Base-by-base conservation (phyloP, 2,888 invertebrate species). In the Drosophila leonis region DNA sequence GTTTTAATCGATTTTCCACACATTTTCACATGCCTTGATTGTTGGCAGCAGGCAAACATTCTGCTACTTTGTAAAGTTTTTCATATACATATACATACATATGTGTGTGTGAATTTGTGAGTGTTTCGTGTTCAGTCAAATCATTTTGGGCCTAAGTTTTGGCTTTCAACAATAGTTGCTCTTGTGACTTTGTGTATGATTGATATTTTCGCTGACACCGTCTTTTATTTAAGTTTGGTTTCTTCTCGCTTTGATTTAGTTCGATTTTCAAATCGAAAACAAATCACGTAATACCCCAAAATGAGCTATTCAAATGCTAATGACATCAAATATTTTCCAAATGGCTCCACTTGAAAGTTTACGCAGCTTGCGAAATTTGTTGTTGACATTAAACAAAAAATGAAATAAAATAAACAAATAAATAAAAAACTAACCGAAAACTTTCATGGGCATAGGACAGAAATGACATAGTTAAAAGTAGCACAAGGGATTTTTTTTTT, bases 1-100 rank as follows among this genome's bases (percentile, higher is more conserved):
- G 48, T 57, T 77, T 72, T 70, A 82, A 83, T 86, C 83, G 83
- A 83, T 83, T 83, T 83, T 83, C 72, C 83, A 72, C 83, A 84
- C 70, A 77, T 69, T 84, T 84, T 65, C 56, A 54, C 66, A 48
- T 61, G 79, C 72, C 66, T 67, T 62, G 68, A 72, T 75, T 72
- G 66, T 63, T 59, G 65, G 49, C 69, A 76, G 46, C 69, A 72
- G 35, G 55, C 61, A 73, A 73, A 73, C 69, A 76, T 76, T 76
- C 54, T 62, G 59, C 27, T 65, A 65, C 54, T 73, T 68, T 46
- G 49, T 46, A 51, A 76, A 76, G 65, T 76, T 83, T 60, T 70
- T 56, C 52, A 24, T 24, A 24, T 24, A 24, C n/a, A n/a, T 37
- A 37, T n/a, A 7, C 0, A 10, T 12, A 7, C 3, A 8, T 7